phyloP scores from a whole-genome alignment of 2,113 vertebrate genomes.

The Sciurus niger region DNA sequence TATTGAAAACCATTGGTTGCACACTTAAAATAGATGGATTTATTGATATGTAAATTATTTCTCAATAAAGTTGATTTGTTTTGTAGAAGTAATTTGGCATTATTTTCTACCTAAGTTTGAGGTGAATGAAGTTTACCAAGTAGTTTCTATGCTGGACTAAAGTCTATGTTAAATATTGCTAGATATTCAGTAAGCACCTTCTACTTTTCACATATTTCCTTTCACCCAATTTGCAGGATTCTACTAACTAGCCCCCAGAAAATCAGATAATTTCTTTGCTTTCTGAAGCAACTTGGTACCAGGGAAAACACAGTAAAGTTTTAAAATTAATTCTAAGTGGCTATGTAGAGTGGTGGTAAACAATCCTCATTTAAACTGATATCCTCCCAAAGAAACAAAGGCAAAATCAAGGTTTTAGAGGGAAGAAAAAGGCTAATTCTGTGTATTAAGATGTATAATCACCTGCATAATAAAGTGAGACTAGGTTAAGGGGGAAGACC shows the following conservation, averaged over 20 bases:
- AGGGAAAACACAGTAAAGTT: neutral
- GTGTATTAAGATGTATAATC: neutral
- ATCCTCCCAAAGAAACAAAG: neutral
- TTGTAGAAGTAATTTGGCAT: slow-evolving; percentile 20
- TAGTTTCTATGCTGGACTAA: slow-evolving; percentile 27
- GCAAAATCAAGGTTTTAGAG: neutral
- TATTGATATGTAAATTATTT: neutral
- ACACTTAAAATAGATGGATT: slow-evolving; percentile 39
- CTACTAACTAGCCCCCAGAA: neutral
- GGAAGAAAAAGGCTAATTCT: neutral
- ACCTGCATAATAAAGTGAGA: neutral
- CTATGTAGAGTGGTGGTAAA: neutral
- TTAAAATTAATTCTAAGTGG: neutral
- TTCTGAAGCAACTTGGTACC: neutral
- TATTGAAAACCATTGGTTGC: slow-evolving; percentile 26
- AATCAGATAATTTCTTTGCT: neutral
- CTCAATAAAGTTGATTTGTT: neutral
- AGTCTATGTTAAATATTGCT: slow-evolving; percentile 42
- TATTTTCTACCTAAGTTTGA: slow-evolving; percentile 39
- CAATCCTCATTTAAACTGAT: neutral
- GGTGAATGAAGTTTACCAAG: neutral
- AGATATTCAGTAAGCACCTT: neutral
- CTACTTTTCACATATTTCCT: neutral
- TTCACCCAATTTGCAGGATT: neutral
- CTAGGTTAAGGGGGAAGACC: neutral